Conservation (phyloP, 2,888 invertebrate species). For the Spodoptera exigua region DNA sequence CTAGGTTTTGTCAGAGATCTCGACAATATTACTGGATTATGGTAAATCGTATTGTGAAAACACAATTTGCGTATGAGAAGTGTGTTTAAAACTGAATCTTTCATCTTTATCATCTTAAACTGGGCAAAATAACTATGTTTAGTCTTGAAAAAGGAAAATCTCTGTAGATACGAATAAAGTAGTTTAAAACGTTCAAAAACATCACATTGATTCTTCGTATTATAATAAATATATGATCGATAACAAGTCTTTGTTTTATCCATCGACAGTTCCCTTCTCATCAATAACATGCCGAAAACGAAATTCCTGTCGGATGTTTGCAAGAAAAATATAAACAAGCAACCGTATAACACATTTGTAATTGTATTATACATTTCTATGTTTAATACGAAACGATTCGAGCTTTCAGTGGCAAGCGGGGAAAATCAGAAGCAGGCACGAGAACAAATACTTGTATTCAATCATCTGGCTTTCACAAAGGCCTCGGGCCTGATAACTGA, state of each 20-base stretch:
- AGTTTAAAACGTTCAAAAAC: neutral
- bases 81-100: neutral
- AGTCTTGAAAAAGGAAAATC: neutral
- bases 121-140: too few species aligned
- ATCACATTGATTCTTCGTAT: neutral
- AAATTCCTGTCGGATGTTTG: constrained; percentile 23
- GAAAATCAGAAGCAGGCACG: constrained; percentile 86
- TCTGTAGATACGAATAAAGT: neutral
- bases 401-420: constrained; percentile 82
- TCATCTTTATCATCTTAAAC: neutral
- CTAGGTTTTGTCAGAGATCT: constrained; percentile 60
- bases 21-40: constrained; percentile 52
- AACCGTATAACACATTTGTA: constrained; percentile 70
- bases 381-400: constrained; percentile 78
- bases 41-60: constrained; percentile 32
- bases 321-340: constrained; percentile 61
- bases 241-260: neutral
- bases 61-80: constrained; percentile 22
- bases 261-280: constrained; percentile 16
- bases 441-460: constrained; percentile 89
- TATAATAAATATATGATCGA: neutral
- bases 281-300: constrained; percentile 18
- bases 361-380: constrained; percentile 72
- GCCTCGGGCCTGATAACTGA: constrained; percentile 88
- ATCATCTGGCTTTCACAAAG: constrained; percentile 87